phyloP scores from a whole-genome alignment of 2,797 vertebrate species.

The Austrolebias charrua region DNA sequence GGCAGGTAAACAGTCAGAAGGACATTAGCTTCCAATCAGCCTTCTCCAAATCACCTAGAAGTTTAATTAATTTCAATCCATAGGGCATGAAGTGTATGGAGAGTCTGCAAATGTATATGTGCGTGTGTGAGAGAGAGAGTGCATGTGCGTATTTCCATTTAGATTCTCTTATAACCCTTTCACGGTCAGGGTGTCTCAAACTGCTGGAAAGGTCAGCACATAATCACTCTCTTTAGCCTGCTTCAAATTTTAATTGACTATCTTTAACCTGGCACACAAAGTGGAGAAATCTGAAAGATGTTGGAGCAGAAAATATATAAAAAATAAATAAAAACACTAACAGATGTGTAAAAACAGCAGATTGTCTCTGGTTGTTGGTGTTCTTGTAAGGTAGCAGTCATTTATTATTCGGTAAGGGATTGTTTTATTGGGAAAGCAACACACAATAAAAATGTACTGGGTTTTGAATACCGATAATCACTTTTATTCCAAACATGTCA shows the following conservation, averaged over 20 bases:
- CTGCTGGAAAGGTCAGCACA: conserved; percentile 81
- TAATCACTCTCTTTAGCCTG: conserved; percentile 81
- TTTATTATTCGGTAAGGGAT: too few relatives aligned
- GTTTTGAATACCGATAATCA: background rate
- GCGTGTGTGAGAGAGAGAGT: conserved; percentile 33
- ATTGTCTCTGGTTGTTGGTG: conserved; percentile 20
- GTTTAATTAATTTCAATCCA: conserved; percentile 75
- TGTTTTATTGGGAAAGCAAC: background rate
- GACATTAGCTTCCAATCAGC: conserved; percentile 72
- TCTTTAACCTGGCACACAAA: conserved; percentile 49
- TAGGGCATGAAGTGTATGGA: conserved; percentile 51
- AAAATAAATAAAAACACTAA: background rate
- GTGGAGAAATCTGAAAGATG: conserved; percentile 16
- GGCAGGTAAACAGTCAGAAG: conserved; percentile 69
- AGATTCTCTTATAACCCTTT: conserved; percentile 68
- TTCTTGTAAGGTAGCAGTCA: too few relatives aligned
- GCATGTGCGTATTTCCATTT: conserved; percentile 64
- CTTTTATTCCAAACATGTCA: conserved; percentile 1
- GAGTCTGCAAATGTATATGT: conserved; percentile 34
- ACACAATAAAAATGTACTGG: background rate
- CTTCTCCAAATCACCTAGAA: conserved; percentile 61
- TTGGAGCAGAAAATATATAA: conserved; percentile 16
- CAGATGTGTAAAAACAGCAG: conserved; percentile 16
- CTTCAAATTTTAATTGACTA: conserved; percentile 83
- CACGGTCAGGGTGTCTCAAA: conserved; percentile 72